phyloP scores from a whole-genome alignment of 2,888 invertebrate species.

The Diaphora mendica region DNA sequence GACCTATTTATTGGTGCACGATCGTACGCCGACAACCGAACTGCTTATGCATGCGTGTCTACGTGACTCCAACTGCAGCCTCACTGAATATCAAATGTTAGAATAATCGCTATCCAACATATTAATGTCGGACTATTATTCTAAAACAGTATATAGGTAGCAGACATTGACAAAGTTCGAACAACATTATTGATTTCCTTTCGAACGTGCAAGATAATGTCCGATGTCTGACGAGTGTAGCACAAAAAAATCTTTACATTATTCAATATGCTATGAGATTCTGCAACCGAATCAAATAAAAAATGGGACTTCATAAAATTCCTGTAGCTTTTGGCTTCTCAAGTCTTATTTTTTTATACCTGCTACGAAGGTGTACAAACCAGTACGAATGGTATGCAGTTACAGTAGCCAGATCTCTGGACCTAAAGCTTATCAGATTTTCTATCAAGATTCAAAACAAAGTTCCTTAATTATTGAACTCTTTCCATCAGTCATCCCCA shows the following conservation, averaged over 20 bases:
- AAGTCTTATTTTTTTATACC: background rate
- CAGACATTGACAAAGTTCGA: background rate
- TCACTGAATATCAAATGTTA: conserved; percentile 70
- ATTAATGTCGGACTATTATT: conserved; percentile 42
- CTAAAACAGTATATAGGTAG: background rate
- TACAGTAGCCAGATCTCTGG: background rate
- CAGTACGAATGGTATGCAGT: background rate
- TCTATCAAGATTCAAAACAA: background rate
- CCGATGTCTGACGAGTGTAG: background rate
- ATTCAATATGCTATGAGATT: background rate
- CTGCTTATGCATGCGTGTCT: conserved; percentile 82
- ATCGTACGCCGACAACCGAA: conserved; percentile 69
- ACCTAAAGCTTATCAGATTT: background rate
- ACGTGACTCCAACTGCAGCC: conserved; percentile 73
- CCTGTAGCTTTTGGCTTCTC: background rate
- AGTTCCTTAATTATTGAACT: conserved; percentile 6
- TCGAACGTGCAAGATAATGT: background rate
- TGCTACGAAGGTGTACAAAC: background rate
- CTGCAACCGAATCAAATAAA: background rate
- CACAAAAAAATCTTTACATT: background rate
- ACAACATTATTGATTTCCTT: background rate
- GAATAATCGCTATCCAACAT: conserved; percentile 56
- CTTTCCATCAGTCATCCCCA: background rate
- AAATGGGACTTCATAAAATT: background rate
- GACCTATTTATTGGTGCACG: conserved; percentile 80